phyloP scores from a whole-genome alignment of 2,797 vertebrate genomes.

The Silurus lanzhouensis region DNA sequence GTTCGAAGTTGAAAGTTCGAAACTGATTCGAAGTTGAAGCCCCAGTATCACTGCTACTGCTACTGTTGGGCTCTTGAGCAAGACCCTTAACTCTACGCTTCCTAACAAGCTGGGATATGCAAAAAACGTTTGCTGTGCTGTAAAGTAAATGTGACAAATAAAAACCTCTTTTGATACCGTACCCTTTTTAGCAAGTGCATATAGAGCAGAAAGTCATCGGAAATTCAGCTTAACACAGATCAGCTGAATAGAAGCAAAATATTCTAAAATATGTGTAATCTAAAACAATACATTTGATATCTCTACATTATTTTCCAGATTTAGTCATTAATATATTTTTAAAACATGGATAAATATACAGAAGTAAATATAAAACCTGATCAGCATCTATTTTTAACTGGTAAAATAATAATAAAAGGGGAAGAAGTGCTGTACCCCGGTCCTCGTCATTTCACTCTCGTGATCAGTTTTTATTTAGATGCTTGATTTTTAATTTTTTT shows the following conservation, averaged over 20 bases:
- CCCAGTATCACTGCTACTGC: too few relatives aligned
- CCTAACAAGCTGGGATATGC: too few relatives aligned
- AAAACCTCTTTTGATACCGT: background rate
- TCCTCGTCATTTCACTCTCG: background rate
- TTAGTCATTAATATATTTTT: background rate
- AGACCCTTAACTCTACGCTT: too few relatives aligned
- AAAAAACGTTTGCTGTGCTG: too few relatives aligned
- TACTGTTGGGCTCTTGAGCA: too few relatives aligned
- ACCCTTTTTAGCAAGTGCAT: background rate
- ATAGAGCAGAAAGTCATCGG: background rate
- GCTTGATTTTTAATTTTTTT: background rate
- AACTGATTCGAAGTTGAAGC: too few relatives aligned
- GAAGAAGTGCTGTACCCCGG: background rate
- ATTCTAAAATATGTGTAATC: too few relatives aligned
- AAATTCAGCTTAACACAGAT: background rate
- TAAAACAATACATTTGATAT: too few relatives aligned
- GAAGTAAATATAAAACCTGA: background rate
- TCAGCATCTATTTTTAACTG: background rate
- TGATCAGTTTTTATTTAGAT: background rate
- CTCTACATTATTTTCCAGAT: background rate
- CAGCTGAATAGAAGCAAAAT: background rate
- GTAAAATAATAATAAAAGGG: background rate
- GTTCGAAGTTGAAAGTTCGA: too few relatives aligned
- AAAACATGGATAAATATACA: background rate
- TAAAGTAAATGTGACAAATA: too few relatives aligned